Evolutionary conservation across 2,888 invertebrate genomes (phyloP), one percentile per base, ranked within the genome.

Genomic region (Leptinotarsa rubiginosa): DNA sequence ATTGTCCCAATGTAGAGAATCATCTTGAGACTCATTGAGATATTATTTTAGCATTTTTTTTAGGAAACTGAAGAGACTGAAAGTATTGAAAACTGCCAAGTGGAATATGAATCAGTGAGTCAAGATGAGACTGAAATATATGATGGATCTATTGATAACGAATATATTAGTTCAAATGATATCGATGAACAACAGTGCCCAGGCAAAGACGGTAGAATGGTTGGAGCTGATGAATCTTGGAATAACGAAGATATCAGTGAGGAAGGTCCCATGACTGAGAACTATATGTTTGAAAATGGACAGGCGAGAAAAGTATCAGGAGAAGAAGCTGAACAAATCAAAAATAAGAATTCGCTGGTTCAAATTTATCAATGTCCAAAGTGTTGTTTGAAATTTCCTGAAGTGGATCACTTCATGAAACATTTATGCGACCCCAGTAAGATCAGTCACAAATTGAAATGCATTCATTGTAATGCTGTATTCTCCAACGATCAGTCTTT

Each of bases 151-250:
- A 72, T 75, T 22, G 69, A 71, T 25, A 64, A 54, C 31, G 59
- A 47, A 77, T 52, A 52, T 18, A 86, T 87, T 83, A 81, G 86
- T 31, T 72, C 49, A 67, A 76, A 54, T 41, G 81, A 87, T 76
- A 87, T 79, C 86, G 83, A 72, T 20, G 52, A 49, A 49, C 47
- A 49, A 50, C 22, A 50, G 20, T 25, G 67, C 31, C 50, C 22
- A 22, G 91, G 90, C 73, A 89, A 88, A 78, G 88, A 89, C 72
- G 89, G 89, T 1, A 85, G 89, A 66, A 78, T 87, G 1, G 90
- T 92, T 3, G 90, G 91, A 86, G 90, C 91, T 59, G 91, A 91
- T 70, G 90, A 91, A 81, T 89, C 91, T 80, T 90, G 91, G 89
- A 88, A 90, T 69, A 87, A 88, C 67, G 81, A 87, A 12, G 66